Conservation (phyloP, 2,888 invertebrate species). For the Automeris io region DNA sequence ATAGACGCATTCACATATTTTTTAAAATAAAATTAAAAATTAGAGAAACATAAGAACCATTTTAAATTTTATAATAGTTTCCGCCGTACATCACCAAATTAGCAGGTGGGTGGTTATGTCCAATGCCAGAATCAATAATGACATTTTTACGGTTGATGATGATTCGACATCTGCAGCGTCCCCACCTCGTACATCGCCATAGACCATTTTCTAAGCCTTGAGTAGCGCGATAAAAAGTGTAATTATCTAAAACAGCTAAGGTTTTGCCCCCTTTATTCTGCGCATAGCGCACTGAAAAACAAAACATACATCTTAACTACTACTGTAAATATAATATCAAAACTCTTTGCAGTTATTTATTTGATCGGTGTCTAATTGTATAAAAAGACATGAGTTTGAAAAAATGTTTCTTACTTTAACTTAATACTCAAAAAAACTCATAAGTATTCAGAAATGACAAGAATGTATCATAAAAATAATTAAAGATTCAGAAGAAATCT, state of each 20-base stretch:
- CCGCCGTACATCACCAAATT: slow-evolving; percentile 17
- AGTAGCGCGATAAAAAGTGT: slow-evolving; percentile 32
- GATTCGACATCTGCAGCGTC: slow-evolving; percentile 39
- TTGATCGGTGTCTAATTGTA: too few species aligned
- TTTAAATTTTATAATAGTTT: slow-evolving; percentile 4
- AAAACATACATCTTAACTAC: too few species aligned
- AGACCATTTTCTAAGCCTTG: slow-evolving; percentile 14
- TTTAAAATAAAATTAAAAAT: too few species aligned
- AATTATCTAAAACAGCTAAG: slow-evolving; percentile 31
- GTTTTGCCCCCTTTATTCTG: slow-evolving; percentile 30
- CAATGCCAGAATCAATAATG: slow-evolving; percentile 22
- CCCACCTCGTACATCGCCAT: slow-evolving; percentile 42
- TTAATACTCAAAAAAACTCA: too few species aligned
- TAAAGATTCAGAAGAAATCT: too few species aligned
- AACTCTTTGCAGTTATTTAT: too few species aligned
- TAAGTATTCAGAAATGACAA: too few species aligned
- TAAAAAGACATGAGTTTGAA: too few species aligned
- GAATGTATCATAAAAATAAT: too few species aligned
- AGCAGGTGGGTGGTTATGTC: slow-evolving; percentile 31
- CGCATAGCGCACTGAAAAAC: slow-evolving; percentile 30
- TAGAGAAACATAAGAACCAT: not conserved
- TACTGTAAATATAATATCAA: too few species aligned
- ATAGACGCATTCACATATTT: too few species aligned
- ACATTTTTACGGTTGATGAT: slow-evolving; percentile 27
- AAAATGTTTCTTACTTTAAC: too few species aligned